These are phyloP conservation scores for Epinephelus malabaricus DNA, from an alignment of 2,797 vertebrate species.

Conservation along the genomic window DNA sequence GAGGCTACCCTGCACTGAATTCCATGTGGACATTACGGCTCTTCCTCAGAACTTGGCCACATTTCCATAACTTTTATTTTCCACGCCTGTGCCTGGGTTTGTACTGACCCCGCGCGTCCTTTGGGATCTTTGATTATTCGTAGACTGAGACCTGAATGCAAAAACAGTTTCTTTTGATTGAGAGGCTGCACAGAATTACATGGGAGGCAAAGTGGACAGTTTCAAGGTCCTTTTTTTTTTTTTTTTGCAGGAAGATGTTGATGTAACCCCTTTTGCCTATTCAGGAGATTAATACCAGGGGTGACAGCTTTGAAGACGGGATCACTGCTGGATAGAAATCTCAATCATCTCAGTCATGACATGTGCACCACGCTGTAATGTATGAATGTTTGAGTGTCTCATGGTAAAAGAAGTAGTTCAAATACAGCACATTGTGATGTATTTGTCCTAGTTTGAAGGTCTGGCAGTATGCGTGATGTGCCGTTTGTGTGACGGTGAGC, in stretches of 20 bases:
- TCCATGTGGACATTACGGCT: slow-evolving; percentile 66
- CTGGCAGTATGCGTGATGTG: slow-evolving; percentile 31
- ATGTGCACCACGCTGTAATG: slow-evolving; percentile 29
- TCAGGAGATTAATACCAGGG: slow-evolving; percentile 60
- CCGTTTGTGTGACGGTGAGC: slow-evolving; percentile 38
- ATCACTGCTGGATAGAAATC: slow-evolving; percentile 62
- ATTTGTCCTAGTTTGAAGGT: slow-evolving; percentile 60
- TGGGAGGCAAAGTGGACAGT: slow-evolving; percentile 46
- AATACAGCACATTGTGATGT: slow-evolving; percentile 37
- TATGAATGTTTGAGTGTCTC: slow-evolving; percentile 35
- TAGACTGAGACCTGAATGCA: slow-evolving; percentile 74
- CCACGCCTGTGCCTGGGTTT: slow-evolving; percentile 65
- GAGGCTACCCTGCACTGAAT: slow-evolving; percentile 58
- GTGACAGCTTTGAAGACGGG: slow-evolving; percentile 61
- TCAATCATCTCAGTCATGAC: slow-evolving; percentile 54
- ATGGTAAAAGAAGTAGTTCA: slow-evolving; percentile 36
- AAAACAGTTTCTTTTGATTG: slow-evolving; percentile 78
- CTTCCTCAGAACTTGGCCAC: slow-evolving; percentile 67
- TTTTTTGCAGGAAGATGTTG: slow-evolving; percentile 47
- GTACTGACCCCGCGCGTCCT: slow-evolving; percentile 75
- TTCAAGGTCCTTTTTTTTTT: slow-evolving; percentile 70
- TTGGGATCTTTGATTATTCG: slow-evolving; percentile 81
- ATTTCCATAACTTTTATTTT: slow-evolving; percentile 85
- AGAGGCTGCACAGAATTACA: slow-evolving; percentile 58
- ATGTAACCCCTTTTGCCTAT: slow-evolving; percentile 50